phyloP scores from a whole-genome alignment of 1,140 invertebrate genomes.

The Portunus trituberculatus region DNA sequence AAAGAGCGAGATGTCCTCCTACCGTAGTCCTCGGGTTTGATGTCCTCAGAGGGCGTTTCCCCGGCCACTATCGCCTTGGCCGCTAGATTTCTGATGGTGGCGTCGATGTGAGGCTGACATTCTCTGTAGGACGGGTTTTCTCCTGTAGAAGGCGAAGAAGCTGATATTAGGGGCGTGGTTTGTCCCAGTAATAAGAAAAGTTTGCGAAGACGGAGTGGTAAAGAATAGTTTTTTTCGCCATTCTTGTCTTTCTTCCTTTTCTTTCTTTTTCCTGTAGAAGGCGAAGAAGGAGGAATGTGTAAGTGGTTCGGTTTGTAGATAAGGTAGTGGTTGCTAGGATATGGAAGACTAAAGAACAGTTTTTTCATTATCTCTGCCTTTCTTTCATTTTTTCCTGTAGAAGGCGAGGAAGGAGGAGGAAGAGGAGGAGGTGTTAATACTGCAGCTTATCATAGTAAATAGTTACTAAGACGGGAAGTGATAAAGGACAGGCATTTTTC shows the following conservation, averaged over 20 bases:
- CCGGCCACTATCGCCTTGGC: slow-evolving; percentile 73
- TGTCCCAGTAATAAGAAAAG: too few relatives aligned
- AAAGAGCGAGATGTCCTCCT: not conserved
- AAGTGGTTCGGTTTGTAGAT: too few relatives aligned
- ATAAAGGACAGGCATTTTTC: not conserved
- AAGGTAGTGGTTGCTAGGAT: too few relatives aligned
- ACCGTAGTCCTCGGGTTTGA: slow-evolving; percentile 55
- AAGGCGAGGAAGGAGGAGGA: not conserved
- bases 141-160: slow-evolving; percentile 50
- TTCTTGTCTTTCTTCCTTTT: not conserved
- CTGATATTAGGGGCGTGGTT: not conserved
- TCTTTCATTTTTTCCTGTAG: too few relatives aligned
- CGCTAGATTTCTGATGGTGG: slow-evolving; percentile 74
- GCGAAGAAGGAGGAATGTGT: too few relatives aligned
- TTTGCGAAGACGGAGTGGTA: too few relatives aligned
- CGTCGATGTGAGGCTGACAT: slow-evolving; percentile 76
- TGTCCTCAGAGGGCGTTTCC: slow-evolving; percentile 55
- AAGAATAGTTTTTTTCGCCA: not conserved
- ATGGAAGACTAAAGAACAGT: too few relatives aligned
- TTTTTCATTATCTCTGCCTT: too few relatives aligned
- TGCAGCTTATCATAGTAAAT: not conserved
- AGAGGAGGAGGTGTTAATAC: not conserved
- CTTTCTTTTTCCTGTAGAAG: too few relatives aligned
- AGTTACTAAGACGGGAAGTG: not conserved
- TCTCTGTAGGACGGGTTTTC: slow-evolving; percentile 73